Conservation (phyloP, 2,113 vertebrate species). For the Acanthisitta chloris region DNA sequence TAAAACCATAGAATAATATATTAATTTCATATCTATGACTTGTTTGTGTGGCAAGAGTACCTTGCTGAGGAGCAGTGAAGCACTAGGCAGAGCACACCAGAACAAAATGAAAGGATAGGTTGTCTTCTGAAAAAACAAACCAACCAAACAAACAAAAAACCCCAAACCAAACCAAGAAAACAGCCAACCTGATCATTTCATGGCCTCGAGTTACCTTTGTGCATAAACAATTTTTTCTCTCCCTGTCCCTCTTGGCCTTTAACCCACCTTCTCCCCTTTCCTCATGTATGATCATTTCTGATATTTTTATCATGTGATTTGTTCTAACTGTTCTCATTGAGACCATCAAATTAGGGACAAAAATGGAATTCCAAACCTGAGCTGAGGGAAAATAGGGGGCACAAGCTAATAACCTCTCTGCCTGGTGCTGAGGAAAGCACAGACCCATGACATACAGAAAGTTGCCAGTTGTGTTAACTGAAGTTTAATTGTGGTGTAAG, state of each 20-base stretch:
- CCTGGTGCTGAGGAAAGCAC: background rate
- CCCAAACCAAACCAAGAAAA: background rate
- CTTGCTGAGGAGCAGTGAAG: background rate
- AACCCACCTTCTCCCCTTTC: background rate
- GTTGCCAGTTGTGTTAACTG: background rate
- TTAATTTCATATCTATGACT: background rate
- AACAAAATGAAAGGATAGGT: constrained; percentile 23
- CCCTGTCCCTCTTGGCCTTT: background rate
- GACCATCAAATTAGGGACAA: background rate
- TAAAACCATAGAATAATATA: background rate
- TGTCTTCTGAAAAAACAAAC: background rate
- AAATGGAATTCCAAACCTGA: background rate
- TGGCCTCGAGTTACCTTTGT: constrained; percentile 34
- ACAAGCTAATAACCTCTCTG: background rate
- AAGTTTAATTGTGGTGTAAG: background rate
- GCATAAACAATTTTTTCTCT: background rate
- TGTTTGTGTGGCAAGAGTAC: background rate
- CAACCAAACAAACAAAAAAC: background rate
- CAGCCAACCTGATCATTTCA: background rate
- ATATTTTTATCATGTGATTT: background rate
- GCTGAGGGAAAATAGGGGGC: background rate
- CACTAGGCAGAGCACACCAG: background rate
- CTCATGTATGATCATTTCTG: background rate
- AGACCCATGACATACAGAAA: background rate
- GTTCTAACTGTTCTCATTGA: background rate